A percentile compares a stretch with the other conserved stretches of the same genome.
These are phyloP conservation scores for Lapara coniferarum DNA, from an alignment of 2,888 invertebrate genomes.

Conservation along the genomic window DNA sequence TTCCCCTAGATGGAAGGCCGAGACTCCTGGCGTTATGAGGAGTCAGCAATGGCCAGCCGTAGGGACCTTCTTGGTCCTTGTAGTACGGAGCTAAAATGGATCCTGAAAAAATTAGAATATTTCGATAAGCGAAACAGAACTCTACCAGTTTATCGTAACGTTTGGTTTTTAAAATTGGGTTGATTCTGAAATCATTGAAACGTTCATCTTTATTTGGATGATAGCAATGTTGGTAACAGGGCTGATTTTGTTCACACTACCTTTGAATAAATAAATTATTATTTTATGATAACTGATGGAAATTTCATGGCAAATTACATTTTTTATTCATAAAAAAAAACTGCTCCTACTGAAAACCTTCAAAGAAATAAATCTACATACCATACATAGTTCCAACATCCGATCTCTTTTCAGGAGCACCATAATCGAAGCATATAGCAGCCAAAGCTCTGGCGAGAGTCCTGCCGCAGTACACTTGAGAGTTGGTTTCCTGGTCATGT, in stretches of 20 bases:
- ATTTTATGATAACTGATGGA: no score
- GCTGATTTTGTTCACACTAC: no score
- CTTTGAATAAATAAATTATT: no score
- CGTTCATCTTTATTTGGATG: background rate
- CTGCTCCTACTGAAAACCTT: background rate
- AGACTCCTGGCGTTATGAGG: conserved; percentile 51
- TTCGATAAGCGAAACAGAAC: no score
- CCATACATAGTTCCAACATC: conserved; percentile 54
- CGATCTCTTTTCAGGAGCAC: conserved; percentile 46
- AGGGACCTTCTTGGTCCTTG: conserved; percentile 51
- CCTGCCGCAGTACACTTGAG: conserved; percentile 61
- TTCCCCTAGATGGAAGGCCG: conserved; percentile 45
- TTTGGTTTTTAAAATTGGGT: no score
- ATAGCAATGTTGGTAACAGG: no score
- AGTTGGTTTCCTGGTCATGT: conserved; percentile 46
- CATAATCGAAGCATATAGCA: conserved; percentile 50
- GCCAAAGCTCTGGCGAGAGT: conserved; percentile 55
- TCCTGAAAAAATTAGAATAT: conserved; percentile 43
- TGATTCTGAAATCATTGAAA: background rate
- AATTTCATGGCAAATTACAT: no score
- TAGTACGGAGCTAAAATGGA: conserved; percentile 52
- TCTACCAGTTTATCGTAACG: no score
- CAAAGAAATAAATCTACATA: conserved; percentile 38
- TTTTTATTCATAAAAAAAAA: background rate
- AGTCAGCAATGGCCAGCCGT: conserved; percentile 56